Evolutionary conservation across 2,797 vertebrate species (phyloP).

Genomic region (Anniella stebbinsi): DNA sequence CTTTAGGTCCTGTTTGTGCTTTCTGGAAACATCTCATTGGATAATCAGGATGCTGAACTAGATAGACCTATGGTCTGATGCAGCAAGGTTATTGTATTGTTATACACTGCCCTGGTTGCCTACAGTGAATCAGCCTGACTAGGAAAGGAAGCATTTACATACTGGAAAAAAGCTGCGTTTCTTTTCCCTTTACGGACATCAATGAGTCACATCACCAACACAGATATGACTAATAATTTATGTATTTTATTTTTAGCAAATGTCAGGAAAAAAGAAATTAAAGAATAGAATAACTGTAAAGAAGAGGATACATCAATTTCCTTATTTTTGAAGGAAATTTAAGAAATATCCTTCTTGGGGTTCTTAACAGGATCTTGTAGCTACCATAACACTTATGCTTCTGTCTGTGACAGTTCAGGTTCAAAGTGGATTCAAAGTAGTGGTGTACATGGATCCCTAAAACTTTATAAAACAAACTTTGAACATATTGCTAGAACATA

Average conservation of each 20-base stretch:
- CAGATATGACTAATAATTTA: not conserved
- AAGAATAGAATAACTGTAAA: not conserved
- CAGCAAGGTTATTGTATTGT: not conserved
- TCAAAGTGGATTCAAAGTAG: not conserved
- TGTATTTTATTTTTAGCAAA: not conserved
- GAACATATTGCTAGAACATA: too few relatives aligned
- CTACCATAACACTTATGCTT: not conserved
- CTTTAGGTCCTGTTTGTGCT: not conserved
- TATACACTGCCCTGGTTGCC: not conserved
- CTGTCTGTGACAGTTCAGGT: not conserved
- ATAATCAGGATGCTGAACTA: not conserved
- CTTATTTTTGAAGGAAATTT: not conserved
- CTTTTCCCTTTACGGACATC: not conserved
- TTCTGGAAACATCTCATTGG: not conserved
- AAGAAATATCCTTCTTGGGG: not conserved
- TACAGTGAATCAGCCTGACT: too few relatives aligned
- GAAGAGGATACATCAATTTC: not conserved
- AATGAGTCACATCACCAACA: not conserved
- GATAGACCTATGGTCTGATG: not conserved
- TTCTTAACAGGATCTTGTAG: not conserved
- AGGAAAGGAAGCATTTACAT: not conserved
- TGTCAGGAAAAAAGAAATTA: not conserved
- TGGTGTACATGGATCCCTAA: not conserved
- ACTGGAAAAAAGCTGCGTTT: not conserved
- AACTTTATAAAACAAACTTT: too few relatives aligned